Conservation (phyloP, 2,797 vertebrate species). For the Gouania willdenowi region DNA sequence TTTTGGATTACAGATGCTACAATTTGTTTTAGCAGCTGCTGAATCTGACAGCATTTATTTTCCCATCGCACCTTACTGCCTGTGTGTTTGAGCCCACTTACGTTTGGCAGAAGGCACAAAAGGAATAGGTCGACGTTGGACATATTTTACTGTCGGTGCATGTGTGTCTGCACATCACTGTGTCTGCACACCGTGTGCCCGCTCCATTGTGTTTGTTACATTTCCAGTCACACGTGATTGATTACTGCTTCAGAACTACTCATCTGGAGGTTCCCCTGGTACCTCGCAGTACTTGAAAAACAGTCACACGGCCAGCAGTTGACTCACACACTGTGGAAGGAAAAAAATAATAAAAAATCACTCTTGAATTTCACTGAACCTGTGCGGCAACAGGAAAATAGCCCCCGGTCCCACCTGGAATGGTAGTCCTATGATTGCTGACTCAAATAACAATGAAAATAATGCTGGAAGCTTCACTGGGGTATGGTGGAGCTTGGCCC, state of each 20-base stretch:
- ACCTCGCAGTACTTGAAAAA: constrained; percentile 23
- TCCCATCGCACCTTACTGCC: constrained; percentile 18
- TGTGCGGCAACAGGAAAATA: constrained; percentile 30
- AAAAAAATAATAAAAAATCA: constrained; percentile 11
- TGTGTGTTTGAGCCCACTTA: constrained; percentile 17
- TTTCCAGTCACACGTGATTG: constrained; percentile 47
- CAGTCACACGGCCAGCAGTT: constrained; percentile 14
- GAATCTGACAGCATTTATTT: constrained; percentile 21
- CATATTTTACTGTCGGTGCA: neutral
- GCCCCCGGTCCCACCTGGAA: constrained; percentile 21
- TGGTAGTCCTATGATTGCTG: constrained; percentile 38
- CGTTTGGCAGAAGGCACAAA: neutral
- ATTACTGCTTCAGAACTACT: constrained; percentile 44
- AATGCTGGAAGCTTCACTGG: constrained; percentile 18
- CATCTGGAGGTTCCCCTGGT: constrained; percentile 37
- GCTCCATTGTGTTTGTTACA: constrained; percentile 16
- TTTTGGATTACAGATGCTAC: constrained; percentile 35
- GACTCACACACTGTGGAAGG: constrained; percentile 3
- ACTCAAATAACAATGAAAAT: constrained; percentile 49
- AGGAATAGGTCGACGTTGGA: constrained; percentile 13
- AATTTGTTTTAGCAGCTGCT: constrained; percentile 7
- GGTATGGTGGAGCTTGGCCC: constrained; percentile 3
- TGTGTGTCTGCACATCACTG: neutral
- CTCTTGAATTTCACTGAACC: constrained; percentile 34
- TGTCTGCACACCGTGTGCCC: neutral